Conservation (phyloP, 2,888 invertebrate species). For the Pollenia angustigena region DNA sequence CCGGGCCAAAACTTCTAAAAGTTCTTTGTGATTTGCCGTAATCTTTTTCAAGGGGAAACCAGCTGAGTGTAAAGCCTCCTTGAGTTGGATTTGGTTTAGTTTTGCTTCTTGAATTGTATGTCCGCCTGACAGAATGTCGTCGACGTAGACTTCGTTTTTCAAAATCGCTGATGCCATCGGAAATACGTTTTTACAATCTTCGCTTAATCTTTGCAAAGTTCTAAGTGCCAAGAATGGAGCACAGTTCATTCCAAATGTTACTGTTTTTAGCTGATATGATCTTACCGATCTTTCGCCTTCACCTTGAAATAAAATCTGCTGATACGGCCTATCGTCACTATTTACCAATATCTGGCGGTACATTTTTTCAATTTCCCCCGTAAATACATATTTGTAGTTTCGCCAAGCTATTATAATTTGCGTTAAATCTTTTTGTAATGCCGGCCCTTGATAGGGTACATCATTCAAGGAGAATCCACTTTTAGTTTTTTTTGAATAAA, state of each 20-base stretch:
- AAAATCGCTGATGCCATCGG: conserved; percentile 38
- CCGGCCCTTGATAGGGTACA: conserved; percentile 57
- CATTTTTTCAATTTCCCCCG: conserved; percentile 73
- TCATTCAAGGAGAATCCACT: conserved; percentile 67
- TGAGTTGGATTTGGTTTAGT: neutral
- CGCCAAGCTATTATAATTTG: conserved; percentile 56
- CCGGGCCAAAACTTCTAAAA: conserved; percentile 23
- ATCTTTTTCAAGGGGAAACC: conserved; percentile 45
- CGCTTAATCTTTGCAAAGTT: conserved; percentile 55
- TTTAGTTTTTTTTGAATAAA: conserved; percentile 52
- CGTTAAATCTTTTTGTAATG: conserved; percentile 64
- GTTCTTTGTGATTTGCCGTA: neutral
- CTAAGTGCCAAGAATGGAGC: conserved; percentile 71
- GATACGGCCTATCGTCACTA: conserved; percentile 58
- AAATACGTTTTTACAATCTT: conserved; percentile 35
- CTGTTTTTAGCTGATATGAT: conserved; percentile 59
- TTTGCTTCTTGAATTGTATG: conserved; percentile 8
- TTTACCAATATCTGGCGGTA: conserved; percentile 70
- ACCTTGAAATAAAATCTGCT: conserved; percentile 64
- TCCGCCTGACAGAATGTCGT: conserved; percentile 30
- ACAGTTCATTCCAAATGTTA: conserved; percentile 72
- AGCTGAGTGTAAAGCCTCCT: neutral
- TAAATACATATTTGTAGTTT: conserved; percentile 65
- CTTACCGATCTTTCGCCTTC: neutral
- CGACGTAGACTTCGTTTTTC: conserved; percentile 28